Conservation (phyloP, 2,888 invertebrate species). For the Pyrgus malvae region DNA sequence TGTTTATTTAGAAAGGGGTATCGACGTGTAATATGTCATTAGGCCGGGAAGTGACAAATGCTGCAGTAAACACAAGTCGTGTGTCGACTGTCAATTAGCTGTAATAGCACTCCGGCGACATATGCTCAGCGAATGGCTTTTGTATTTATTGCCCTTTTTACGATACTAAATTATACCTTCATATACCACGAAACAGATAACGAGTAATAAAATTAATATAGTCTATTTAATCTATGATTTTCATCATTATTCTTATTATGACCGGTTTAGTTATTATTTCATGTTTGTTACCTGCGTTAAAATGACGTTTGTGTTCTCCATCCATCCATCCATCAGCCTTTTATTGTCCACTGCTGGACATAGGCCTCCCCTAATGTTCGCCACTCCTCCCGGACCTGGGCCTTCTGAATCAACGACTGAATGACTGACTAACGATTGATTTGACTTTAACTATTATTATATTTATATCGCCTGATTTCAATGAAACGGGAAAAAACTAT, state of each 20-base stretch:
- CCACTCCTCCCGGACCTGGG: no score
- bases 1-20: constrained; percentile 50
- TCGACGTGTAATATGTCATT: constrained; percentile 62
- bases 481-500: no score
- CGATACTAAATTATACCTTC: constrained; percentile 61
- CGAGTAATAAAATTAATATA: constrained; percentile 1
- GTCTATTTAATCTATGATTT: constrained; percentile 1
- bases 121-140: constrained; percentile 65
- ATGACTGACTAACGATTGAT: no score
- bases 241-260: not conserved
- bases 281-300: no score
- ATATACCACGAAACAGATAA: constrained; percentile 2
- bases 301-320: no score
- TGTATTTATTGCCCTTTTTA: constrained; percentile 69
- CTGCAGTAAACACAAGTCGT: constrained; percentile 62
- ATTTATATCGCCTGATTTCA: no score
- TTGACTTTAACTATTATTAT: no score
- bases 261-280: no score
- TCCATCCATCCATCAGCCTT: no score
- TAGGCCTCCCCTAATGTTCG: no score
- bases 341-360: no score
- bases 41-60: constrained; percentile 73
- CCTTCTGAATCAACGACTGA: no score
- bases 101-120: constrained; percentile 69
- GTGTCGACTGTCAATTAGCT: constrained; percentile 70